Evolutionary conservation across 2,113 vertebrate species (phyloP).

Genomic region (Chlorocebus sabaeus): DNA sequence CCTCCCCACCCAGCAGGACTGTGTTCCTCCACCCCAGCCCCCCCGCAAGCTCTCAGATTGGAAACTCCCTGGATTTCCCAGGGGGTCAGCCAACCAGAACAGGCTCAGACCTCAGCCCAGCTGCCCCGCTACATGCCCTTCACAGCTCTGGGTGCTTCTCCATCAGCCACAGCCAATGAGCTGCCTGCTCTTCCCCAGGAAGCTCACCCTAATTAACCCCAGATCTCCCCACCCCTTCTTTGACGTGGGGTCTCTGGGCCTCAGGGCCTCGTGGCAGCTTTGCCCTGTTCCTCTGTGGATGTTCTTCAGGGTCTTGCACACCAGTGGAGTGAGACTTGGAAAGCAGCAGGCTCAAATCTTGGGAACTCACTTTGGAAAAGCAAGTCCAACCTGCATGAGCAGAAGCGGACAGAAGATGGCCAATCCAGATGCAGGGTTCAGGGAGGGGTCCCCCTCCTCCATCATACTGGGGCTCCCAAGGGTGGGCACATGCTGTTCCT

Average conservation of each 20-base stretch:
- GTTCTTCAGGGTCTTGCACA: background rate
- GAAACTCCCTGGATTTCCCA: constrained; percentile 79
- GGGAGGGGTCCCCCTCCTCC: background rate
- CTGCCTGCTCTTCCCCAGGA: background rate
- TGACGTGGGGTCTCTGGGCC: background rate
- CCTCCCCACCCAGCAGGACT: constrained; percentile 10
- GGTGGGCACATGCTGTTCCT: background rate
- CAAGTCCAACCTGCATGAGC: background rate
- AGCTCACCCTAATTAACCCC: background rate
- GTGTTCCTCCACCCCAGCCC: background rate
- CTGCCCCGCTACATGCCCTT: background rate
- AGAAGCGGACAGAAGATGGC: background rate
- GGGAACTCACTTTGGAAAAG: background rate
- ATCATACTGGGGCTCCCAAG: background rate
- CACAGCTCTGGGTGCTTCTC: background rate
- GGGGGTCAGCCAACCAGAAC: constrained; percentile 72
- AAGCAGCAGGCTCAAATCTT: background rate
- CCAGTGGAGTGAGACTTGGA: background rate
- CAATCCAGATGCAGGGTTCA: background rate
- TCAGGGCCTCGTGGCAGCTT: background rate
- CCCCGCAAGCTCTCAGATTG: constrained; percentile 57
- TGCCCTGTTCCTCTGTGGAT: background rate
- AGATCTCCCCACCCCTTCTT: background rate
- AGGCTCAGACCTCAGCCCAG: constrained; percentile 35
- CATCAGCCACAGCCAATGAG: background rate